These are phyloP conservation scores for Panagrolaimus sp. DNA, from an alignment of 1,140 invertebrate genomes.

Conservation along the genomic window DNA sequence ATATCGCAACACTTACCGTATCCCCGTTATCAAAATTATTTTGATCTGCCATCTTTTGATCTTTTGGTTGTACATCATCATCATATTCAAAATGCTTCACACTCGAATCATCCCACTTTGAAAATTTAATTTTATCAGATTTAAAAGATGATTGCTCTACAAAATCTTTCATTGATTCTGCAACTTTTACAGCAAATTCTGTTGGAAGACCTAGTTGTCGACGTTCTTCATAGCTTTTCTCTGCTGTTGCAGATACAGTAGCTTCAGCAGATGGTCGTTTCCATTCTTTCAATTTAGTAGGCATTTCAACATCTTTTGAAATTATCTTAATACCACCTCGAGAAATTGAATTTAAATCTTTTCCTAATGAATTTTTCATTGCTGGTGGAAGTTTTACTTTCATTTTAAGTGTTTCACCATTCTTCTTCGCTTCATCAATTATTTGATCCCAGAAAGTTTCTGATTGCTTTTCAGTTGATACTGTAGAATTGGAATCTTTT, in stretches of 20 bases:
- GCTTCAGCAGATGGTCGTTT: neutral
- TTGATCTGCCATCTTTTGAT: too few species aligned
- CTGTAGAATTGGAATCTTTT: neutral
- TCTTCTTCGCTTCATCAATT: neutral
- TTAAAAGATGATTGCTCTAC: neutral
- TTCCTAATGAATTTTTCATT: neutral
- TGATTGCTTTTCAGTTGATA: neutral
- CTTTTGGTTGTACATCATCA: conserved; percentile 3
- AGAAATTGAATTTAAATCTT: neutral
- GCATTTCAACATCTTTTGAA: neutral
- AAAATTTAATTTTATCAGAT: conserved; percentile 6
- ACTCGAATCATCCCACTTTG: neutral
- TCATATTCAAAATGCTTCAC: neutral
- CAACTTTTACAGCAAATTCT: neutral
- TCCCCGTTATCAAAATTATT: too few species aligned
- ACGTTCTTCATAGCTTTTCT: neutral
- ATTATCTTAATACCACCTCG: neutral
- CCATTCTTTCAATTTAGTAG: neutral
- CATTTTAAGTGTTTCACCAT: neutral
- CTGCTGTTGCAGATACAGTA: neutral
- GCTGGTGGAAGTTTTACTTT: neutral
- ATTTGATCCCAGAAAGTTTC: neutral
- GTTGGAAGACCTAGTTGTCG: neutral
- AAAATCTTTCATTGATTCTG: neutral
- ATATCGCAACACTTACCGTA: too few species aligned